Conservation (phyloP, 2,888 invertebrate species). For the Ophioninae sp. region DNA sequence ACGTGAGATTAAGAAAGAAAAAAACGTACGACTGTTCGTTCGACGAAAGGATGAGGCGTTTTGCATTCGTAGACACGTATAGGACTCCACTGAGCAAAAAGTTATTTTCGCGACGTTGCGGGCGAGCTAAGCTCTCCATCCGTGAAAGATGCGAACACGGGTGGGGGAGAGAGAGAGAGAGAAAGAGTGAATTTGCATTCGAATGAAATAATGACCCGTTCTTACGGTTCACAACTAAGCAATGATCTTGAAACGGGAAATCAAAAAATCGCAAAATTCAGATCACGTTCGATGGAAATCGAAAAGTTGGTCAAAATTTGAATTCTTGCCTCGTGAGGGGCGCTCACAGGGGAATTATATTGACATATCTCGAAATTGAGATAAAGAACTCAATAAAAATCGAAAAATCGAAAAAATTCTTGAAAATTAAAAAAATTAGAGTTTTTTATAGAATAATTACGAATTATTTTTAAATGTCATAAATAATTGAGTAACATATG, state of each 20-base stretch:
- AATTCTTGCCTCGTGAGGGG: neutral
- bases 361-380: too few species aligned
- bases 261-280: neutral
- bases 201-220: neutral
- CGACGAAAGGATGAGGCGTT: neutral
- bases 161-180: neutral
- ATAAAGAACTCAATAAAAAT: too few species aligned
- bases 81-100: neutral
- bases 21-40: neutral
- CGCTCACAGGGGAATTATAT: too few species aligned
- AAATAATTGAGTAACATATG: too few species aligned
- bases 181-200: neutral
- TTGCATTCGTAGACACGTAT: neutral
- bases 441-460: too few species aligned
- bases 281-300: neutral
- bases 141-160: neutral
- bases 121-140: neutral
- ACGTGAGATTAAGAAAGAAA: neutral
- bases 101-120: neutral
- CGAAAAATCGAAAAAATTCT: too few species aligned
- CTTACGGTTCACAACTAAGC: neutral
- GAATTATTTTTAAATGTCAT: too few species aligned
- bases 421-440: too few species aligned
- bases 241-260: neutral
- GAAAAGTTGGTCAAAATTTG: neutral